phyloP scores from a whole-genome alignment of 2,113 vertebrate species.

The Callipepla squamata region DNA sequence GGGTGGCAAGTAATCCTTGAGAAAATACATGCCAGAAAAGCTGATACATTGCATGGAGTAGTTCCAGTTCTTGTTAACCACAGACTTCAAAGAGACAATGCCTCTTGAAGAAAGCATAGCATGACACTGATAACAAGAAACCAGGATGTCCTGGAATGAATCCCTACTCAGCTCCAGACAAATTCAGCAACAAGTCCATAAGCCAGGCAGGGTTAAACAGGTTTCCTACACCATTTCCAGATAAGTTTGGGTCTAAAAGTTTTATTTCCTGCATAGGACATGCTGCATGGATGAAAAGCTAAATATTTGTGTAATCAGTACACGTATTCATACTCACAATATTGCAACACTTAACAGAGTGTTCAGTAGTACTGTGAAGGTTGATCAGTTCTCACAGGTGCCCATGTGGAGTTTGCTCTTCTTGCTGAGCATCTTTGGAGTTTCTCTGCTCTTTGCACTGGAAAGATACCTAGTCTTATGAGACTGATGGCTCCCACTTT shows the following conservation, averaged over 20 bases:
- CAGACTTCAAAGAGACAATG: constrained; percentile 81
- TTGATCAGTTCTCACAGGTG: neutral
- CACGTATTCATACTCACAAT: constrained; percentile 75
- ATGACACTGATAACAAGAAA: constrained; percentile 86
- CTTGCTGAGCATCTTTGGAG: neutral
- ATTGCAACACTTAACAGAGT: constrained; percentile 84
- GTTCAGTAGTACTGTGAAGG: neutral
- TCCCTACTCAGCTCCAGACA: constrained; percentile 85
- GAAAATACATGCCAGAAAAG: constrained; percentile 85
- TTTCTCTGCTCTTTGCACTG: neutral
- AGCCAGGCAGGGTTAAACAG: constrained; percentile 82
- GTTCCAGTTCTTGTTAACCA: constrained; percentile 80
- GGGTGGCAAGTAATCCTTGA: constrained; percentile 81
- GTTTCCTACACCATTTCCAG: constrained; percentile 81
- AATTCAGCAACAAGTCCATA: constrained; percentile 89
- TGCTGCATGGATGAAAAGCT: constrained; percentile 85
- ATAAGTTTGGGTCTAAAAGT: constrained; percentile 73
- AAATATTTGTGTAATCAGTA: constrained; percentile 85
- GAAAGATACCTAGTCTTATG: neutral
- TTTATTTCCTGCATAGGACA: constrained; percentile 75
- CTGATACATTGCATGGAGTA: constrained; percentile 79
- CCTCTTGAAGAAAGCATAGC: constrained; percentile 83
- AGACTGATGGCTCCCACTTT: neutral
- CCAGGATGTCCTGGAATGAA: constrained; percentile 87
- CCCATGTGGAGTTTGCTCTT: neutral